Evolutionary conservation across 92 coral and sea anemone species (phyloP).

Genomic region (Metridium senile): DNA sequence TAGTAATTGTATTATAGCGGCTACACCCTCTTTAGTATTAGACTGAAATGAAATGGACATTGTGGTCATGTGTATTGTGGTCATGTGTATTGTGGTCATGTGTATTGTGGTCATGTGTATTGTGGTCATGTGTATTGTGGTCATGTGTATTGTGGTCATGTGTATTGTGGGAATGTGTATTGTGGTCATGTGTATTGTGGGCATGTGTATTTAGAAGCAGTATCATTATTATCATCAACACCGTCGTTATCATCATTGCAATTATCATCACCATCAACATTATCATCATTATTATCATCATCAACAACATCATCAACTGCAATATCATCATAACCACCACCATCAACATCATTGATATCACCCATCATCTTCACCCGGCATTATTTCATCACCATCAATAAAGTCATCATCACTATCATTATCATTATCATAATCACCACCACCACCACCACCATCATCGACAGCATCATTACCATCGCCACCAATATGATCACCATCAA

Average conservation of each 20-base stretch:
- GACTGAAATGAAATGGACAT: no score
- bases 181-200: no score
- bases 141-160: no score
- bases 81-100: no score
- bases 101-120: no score
- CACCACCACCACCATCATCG: background rate
- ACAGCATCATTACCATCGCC: background rate
- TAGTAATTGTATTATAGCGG: constrained; percentile 73
- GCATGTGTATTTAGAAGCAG: no score
- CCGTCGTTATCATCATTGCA: background rate
- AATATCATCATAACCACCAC: background rate
- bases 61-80: no score
- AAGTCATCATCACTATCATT: background rate
- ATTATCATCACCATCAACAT: background rate
- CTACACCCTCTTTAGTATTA: constrained; percentile 52
- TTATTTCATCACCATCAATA: background rate
- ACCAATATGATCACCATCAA: background rate
- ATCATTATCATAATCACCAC: background rate
- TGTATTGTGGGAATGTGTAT: no score
- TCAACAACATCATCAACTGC: background rate
- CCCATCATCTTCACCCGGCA: no score
- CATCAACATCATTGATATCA: no score
- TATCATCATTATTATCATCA: background rate
- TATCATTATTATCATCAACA: background rate
- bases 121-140: no score